Evolutionary conservation across 2,888 invertebrate species (phyloP), one percentile per base, ranked within the genome.

Genomic region (Limenitis camilla): DNA sequence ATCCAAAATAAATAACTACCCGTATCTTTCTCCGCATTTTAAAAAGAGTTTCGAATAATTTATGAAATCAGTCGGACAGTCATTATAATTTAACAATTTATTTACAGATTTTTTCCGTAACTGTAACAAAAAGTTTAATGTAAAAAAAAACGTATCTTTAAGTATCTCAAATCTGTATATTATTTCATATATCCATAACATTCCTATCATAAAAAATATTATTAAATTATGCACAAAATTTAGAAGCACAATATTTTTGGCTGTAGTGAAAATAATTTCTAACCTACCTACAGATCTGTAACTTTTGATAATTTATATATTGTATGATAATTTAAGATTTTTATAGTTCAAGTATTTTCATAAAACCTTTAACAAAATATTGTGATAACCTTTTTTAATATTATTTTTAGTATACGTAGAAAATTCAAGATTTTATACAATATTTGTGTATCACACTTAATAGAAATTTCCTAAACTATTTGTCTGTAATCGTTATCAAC

Each of bases 161-260:
- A 19, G 19, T 19, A 19, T 19, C 19, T 19, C 19, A 19, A 19
- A 19, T 19, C 19, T 19, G 2, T 19, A 19, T 19, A 19, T 19
- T 19, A 19, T 19, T 19, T 19, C 19, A 19, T 19, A 19, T 19
- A 19, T 19, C 19, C 19, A 2, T 19, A 19, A 19, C 19, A 19
- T 19, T 3, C 19, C 19, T 19, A 3, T 43, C 8, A 9, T 33
- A 43, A 43, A 32, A 7, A 10, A 27, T 46, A 46, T 39, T 45
- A 33, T 51, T 40, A 51, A 51, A 43, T 51, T 53, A 52, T 52
- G 57, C 57, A 57, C 57, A 57, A 57, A 49, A 40, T 40, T 49
- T 47, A 44, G 36, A 49, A 46, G 57, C 57, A 57, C 57, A 57
- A 57, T 56, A 55, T 52, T 55, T 44, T 55, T 43, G 54, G 51